Evolutionary conservation across 2,888 invertebrate species (phyloP).

Genomic region (Rhagonycha lutea): DNA sequence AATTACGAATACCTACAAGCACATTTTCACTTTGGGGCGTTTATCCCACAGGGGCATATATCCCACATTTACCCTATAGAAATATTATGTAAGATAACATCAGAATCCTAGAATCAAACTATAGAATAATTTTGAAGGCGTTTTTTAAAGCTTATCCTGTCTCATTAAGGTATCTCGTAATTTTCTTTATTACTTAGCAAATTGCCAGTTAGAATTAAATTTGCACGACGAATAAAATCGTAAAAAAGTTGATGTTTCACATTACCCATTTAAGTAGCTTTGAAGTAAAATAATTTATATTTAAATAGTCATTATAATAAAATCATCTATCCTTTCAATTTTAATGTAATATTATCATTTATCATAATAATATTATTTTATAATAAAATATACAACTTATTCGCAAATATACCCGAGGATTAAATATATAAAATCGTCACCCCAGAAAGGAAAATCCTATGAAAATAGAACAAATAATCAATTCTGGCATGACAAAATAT

Average conservation of each 20-base stretch:
- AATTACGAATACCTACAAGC: too few relatives aligned
- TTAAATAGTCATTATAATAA: background rate
- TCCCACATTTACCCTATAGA: too few relatives aligned
- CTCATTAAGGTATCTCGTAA: background rate
- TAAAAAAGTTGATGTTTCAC: background rate
- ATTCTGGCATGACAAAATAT: too few relatives aligned
- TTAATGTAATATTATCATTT: background rate
- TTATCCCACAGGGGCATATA: too few relatives aligned
- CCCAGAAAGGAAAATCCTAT: too few relatives aligned
- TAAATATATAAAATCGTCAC: background rate
- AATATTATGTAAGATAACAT: too few relatives aligned
- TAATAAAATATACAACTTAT: background rate
- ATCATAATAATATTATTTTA: background rate
- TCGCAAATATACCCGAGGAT: background rate
- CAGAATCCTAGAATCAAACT: background rate
- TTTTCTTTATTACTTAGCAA: background rate
- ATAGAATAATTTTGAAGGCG: background rate
- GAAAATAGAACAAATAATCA: too few relatives aligned
- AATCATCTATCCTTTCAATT: background rate
- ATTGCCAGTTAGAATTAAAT: background rate
- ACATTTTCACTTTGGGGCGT: too few relatives aligned
- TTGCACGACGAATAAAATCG: background rate
- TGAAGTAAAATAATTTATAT: background rate
- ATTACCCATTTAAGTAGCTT: background rate
- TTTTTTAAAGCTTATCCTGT: background rate